Conservation (phyloP, 2,888 invertebrate species). For the Dasypogon diadema region DNA sequence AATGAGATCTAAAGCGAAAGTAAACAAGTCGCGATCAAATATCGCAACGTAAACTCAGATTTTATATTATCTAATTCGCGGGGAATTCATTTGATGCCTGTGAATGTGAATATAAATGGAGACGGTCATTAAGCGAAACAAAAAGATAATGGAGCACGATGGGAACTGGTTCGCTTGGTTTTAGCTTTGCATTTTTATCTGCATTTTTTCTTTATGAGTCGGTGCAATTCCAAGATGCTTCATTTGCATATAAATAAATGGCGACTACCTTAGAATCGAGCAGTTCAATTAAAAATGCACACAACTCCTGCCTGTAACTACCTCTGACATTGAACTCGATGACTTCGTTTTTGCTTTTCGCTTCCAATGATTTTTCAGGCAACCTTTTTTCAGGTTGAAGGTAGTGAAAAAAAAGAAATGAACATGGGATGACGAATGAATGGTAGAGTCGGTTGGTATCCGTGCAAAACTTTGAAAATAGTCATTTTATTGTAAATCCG, state of each 20-base stretch:
- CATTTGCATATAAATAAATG: slow-evolving; percentile 14
- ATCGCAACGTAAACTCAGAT: background rate
- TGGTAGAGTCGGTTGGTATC: background rate
- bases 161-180: slow-evolving; percentile 10
- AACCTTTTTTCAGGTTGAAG: slow-evolving; percentile 1
- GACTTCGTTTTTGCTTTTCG: background rate
- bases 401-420: background rate
- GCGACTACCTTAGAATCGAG: background rate
- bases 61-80: slow-evolving; percentile 17
- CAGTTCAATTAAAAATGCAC: slow-evolving; percentile 26
- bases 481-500: background rate
- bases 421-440: background rate
- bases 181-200: slow-evolving; percentile 5
- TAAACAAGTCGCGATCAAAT: slow-evolving; percentile 4
- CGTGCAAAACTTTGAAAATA: background rate
- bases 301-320: background rate
- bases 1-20: background rate
- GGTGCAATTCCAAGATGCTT: background rate
- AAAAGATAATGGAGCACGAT: background rate
- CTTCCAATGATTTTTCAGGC: background rate
- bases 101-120: slow-evolving; percentile 17
- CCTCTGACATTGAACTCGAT: slow-evolving; percentile 1
- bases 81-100: slow-evolving; percentile 6
- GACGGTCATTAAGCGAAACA: background rate
- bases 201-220: slow-evolving; percentile 24